Percentiles rank a stretch among this genome's conserved stretches.
Conservation (phyloP, 2,888 invertebrate species). For the Lamproptera curius region DNA sequence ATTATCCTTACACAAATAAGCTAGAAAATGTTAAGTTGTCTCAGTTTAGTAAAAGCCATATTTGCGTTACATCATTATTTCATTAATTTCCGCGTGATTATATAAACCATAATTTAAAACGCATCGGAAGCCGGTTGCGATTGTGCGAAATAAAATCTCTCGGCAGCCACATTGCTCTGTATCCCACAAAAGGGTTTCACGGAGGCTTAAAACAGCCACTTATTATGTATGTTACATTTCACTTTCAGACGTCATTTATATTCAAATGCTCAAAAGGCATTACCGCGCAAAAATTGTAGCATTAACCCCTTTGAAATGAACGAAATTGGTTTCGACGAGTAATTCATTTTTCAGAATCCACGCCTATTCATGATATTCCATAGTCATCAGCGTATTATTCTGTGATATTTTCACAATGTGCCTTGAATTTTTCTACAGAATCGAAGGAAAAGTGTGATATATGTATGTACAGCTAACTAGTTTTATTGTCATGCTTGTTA, state of each 20-base stretch:
- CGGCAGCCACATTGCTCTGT: slow-evolving; percentile 43
- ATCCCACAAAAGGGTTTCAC: slow-evolving; percentile 74
- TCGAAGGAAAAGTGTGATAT: no score
- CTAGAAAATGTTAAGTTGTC: no score
- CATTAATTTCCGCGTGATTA: no score
- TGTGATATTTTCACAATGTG: slow-evolving; percentile 1
- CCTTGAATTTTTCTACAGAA: no score
- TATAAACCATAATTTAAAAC: no score
- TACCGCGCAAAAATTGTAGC: slow-evolving; percentile 74
- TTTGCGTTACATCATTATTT: no score
- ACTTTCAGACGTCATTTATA: slow-evolving; percentile 79
- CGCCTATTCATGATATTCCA: slow-evolving; percentile 29
- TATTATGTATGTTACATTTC: slow-evolving; percentile 79
- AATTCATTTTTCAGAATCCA: slow-evolving; percentile 48
- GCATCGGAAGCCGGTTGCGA: no score
- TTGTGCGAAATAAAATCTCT: no score
- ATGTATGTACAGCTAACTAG: no score
- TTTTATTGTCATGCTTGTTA: no score
- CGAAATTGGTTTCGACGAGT: slow-evolving; percentile 57
- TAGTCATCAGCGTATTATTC: slow-evolving; percentile 16
- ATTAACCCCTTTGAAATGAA: slow-evolving; percentile 72
- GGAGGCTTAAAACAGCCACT: slow-evolving; percentile 77
- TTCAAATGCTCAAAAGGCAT: slow-evolving; percentile 77
- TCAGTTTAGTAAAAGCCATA: no score
- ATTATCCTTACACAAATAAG: no score